Evolutionary conservation across 2,888 invertebrate species (phyloP), one percentile per base, ranked within the genome.

Genomic region (Tetragonisca angustula): DNA sequence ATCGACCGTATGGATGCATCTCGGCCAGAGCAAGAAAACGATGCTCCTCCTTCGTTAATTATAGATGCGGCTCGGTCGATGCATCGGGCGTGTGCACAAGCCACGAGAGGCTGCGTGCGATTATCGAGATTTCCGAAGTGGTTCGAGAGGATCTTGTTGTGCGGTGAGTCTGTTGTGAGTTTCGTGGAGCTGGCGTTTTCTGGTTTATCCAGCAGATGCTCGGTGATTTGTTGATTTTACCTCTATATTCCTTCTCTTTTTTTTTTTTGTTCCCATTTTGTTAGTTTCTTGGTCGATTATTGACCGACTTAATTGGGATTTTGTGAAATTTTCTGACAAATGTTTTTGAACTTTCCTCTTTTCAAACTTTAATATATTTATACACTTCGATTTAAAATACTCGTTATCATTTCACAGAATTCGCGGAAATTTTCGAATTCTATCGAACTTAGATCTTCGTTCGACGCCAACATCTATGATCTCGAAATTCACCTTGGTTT

Each of bases 11-110:
- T 36, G 62, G 62, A 56, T 50, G 62, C 67, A 56, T 50, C 61
- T 61, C 54, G 59, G n/a, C 27, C 71, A 43, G 59, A 49, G 50
- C 69, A 67, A 73, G 76, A 67, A 79, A 76, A 72, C 52, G 70
- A 84, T 84, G 43, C 43, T 43, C 67, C 80, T 49, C 59, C 56
- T 64, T 62, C 52, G 77, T 84, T 78, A 85, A 85, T 85, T 85
- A 85, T 81, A 81, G 81, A 80, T 73, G 71, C 49, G 4, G 15
- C 64, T 27, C 50, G 17, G 32, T 65, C 71, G 65, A 64, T 56
- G 49, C 56, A 61, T 49, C 67, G 56, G 27, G 21, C 67, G 49
- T 50, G 65, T 67, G 64, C 43, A 11, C 56, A 54, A 32, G 49
- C 49, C 27, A 61, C 24, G 36, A 49, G 79, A n/a, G 61, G 72